A percentile compares a stretch with the other conserved stretches of the same genome.
These are phyloP conservation scores for Amblyraja radiata DNA, from an alignment of 2,797 vertebrate genomes.

Conservation along the genomic window DNA sequence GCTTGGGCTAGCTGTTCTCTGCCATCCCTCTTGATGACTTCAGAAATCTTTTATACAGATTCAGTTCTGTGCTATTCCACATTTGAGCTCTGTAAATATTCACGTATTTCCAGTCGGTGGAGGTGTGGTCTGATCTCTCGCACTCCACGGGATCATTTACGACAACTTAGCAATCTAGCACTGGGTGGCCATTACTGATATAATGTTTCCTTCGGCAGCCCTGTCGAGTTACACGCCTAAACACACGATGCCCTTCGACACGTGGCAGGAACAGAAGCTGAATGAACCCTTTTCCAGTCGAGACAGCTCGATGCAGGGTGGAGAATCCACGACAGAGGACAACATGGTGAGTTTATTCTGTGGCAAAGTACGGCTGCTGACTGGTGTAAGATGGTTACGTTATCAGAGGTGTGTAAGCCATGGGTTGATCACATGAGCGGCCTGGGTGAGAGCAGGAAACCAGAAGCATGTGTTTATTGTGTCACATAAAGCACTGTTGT, in stretches of 20 bases:
- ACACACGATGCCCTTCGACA: constrained; percentile 74
- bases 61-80: background rate
- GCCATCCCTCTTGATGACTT: too few relatives aligned
- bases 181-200: background rate
- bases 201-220: constrained; percentile 54
- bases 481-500: too few relatives aligned
- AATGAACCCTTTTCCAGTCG: constrained; percentile 52
- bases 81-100: background rate
- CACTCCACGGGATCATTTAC: background rate
- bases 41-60: background rate
- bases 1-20: too few relatives aligned
- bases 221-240: constrained; percentile 87
- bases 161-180: background rate
- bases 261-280: constrained; percentile 79
- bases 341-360: constrained; percentile 70
- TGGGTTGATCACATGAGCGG: background rate
- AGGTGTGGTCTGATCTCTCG: background rate
- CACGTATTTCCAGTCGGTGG: background rate
- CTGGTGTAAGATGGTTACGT: background rate
- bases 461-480: background rate
- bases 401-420: too few relatives aligned
- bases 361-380: background rate
- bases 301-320: constrained; percentile 48
- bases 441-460: too few relatives aligned
- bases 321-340: constrained; percentile 54